A percentile compares a stretch with the other conserved stretches of the same genome.
phyloP scores from a whole-genome alignment of 2,113 vertebrate species.

The Oreochromis aureus region DNA sequence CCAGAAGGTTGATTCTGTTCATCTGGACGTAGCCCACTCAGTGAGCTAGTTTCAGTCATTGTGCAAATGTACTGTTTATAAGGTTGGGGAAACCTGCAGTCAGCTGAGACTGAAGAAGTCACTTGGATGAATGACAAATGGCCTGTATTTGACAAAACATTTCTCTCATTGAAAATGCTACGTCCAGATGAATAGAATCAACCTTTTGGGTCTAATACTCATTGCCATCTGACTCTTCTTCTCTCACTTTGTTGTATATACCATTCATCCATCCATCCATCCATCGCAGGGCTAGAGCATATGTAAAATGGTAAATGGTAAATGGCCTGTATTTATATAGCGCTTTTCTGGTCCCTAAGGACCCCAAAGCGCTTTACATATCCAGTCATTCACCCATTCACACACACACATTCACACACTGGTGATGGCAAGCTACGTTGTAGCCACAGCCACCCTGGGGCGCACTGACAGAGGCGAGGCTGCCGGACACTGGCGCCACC shows the following conservation, averaged over 20 bases:
- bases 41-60: not conserved
- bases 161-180: not conserved
- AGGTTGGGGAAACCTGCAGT: not conserved
- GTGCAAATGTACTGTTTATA: not conserved
- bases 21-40: not conserved
- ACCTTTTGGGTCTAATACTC: not conserved
- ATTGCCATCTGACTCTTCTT: not conserved
- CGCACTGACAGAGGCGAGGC: no score
- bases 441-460: no score
- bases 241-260: not conserved
- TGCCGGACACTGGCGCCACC: no score
- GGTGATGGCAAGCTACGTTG: no score
- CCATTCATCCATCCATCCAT: not conserved
- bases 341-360: no score
- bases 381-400: no score
- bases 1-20: not conserved
- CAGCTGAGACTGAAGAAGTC: no score
- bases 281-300: fast-evolving
- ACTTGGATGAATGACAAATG: not conserved
- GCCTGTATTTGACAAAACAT: not conserved
- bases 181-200: not conserved
- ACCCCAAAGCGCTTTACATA: no score
- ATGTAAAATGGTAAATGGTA: no score
- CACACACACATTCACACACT: no score
- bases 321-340: no score